Percentiles rank a stretch among this genome's conserved stretches.
phyloP scores from a whole-genome alignment of 1,140 invertebrate genomes.

The Calosoma granatense region DNA sequence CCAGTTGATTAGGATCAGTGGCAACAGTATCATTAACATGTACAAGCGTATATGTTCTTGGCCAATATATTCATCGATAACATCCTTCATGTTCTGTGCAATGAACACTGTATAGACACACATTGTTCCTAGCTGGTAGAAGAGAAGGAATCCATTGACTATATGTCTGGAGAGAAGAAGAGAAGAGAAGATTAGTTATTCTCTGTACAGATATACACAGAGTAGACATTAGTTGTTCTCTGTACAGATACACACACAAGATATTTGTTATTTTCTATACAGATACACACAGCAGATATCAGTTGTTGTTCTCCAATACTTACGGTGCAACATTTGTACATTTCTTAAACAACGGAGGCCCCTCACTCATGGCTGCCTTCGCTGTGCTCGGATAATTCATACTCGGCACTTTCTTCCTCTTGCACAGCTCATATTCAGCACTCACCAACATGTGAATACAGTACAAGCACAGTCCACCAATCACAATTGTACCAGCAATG shows the following conservation, averaged over 20 bases:
- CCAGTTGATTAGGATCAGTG: constrained; percentile 61
- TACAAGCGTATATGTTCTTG: constrained; percentile 44
- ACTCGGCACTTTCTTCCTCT: constrained; percentile 51
- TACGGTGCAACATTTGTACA: constrained; percentile 51
- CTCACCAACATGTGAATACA: constrained; percentile 65
- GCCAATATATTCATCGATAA: constrained; percentile 36
- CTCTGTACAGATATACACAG: too few relatives aligned
- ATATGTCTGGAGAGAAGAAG: constrained; percentile 38
- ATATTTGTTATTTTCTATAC: too few relatives aligned
- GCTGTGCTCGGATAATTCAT: constrained; percentile 61
- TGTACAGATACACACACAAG: too few relatives aligned
- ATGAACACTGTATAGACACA: constrained; percentile 85
- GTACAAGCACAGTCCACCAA: constrained; percentile 67
- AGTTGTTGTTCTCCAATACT: too few relatives aligned
- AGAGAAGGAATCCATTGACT: constrained; percentile 58
- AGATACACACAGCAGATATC: too few relatives aligned
- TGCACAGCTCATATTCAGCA: constrained; percentile 59
- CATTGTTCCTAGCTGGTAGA: constrained; percentile 81
- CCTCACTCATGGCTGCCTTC: constrained; percentile 56
- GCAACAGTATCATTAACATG: constrained; percentile 54
- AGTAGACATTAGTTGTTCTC: too few relatives aligned
- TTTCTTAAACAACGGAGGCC: constrained; percentile 46
- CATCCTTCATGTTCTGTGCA: constrained; percentile 55
- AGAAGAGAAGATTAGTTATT: constrained; percentile 4
- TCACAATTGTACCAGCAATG: constrained; percentile 52